A percentile compares a stretch with the other conserved stretches of the same genome.
These are phyloP conservation scores for Macrosoma leucophasiata DNA, from an alignment of 2,888 invertebrate species.

Conservation along the genomic window DNA sequence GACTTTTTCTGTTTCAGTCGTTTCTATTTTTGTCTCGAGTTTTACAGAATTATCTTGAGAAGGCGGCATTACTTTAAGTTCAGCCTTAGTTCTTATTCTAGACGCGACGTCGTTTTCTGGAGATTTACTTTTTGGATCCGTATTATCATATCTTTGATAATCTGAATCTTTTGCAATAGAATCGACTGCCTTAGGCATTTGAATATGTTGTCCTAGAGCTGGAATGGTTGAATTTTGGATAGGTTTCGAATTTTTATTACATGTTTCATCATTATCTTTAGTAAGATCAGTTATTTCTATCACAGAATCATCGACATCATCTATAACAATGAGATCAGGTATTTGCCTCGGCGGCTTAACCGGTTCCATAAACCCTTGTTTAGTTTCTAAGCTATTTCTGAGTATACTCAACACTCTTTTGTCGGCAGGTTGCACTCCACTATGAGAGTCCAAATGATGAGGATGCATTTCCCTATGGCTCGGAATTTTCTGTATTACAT, in stretches of 20 bases:
- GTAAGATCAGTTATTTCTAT: conserved; percentile 67
- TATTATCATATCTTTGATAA: conserved; percentile 44
- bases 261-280: conserved; percentile 46
- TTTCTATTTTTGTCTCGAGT: conserved; percentile 34
- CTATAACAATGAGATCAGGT: conserved; percentile 69
- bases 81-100: conserved; percentile 90
- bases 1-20: conserved; percentile 32
- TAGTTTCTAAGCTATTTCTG: conserved; percentile 82
- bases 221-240: conserved; percentile 33
- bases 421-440: conserved; percentile 74
- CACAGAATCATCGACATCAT: conserved; percentile 64
- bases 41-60: conserved; percentile 47
- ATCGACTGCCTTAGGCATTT: conserved; percentile 81
- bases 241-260: conserved; percentile 34
- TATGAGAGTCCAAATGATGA: conserved; percentile 47
- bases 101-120: conserved; percentile 77
- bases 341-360: conserved; percentile 63
- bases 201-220: conserved; percentile 67
- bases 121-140: conserved; percentile 50
- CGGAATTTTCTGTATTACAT: conserved; percentile 59
- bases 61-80: conserved; percentile 80
- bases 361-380: conserved; percentile 70
- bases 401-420: conserved; percentile 82
- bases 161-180: conserved; percentile 75
- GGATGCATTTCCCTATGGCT: conserved; percentile 52